Evolutionary conservation across 2,113 vertebrate species (phyloP), one percentile per base, ranked within the genome.

Genomic region (Balaeniceps rex): DNA sequence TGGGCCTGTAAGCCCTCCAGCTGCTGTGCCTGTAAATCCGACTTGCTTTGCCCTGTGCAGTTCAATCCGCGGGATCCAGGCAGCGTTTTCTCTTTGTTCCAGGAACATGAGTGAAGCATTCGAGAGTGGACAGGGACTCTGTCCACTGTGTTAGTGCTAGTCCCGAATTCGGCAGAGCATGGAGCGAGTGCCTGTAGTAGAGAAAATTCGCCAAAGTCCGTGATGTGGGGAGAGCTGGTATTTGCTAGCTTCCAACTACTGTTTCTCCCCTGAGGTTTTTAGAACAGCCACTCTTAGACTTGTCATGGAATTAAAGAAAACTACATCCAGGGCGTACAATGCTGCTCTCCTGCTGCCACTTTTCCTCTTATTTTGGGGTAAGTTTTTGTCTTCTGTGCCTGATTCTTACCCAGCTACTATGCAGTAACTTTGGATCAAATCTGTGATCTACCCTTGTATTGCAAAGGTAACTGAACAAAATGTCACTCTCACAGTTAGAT

Each of bases 261-360:
- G 26, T 6, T 38, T 82, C 80, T 92, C 72, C 88, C 80, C 55
- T 36, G 80, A 74, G 64, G 55, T 9, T 15, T 66, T 83, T 57
- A 71, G 70, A 42, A 16, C 91, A 19, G 83, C 83, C 91, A 21
- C 74, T 76, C 84, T 49, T 68, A 65, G 51, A 46, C 90, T 93
- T 82, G 96, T 86, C 96, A 99, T 99, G 98, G 98, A 98, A 94
- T 72, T 97, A 88, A 94, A 88, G 63, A 97, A 83, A 94, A 58
- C 97, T 83, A 77, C 95, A 72, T 69, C 98, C 86, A 95, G 98
- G 95, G 92, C 94, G 69, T 86, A 12, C 98, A 19, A 5, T 93
- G 78, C 96, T 97, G 95, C 94, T 98, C 77, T 98, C 52, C 97
- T 98, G 92, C 94, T 99, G 90, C 97, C 97, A 4, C 97, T 98